Percentiles rank a stretch among this genome's conserved stretches.
Conservation (phyloP, 2,888 invertebrate genomes). For the Physocephala rufipes region DNA sequence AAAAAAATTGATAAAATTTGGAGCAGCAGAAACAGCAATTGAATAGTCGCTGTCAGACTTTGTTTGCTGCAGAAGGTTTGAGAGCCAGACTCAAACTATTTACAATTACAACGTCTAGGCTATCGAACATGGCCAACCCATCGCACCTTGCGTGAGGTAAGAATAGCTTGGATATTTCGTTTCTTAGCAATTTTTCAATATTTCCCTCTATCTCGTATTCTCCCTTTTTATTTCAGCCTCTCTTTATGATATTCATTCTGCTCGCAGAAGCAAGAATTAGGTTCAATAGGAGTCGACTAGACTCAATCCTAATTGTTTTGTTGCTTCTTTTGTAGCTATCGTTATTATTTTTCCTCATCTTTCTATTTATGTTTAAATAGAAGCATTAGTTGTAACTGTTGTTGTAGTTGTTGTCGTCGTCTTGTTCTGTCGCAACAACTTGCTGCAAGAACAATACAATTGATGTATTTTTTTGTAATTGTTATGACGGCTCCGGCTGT, state of each 20-base stretch:
- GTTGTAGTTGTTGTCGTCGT: not conserved
- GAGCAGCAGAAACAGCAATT: not conserved
- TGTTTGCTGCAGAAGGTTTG: not conserved
- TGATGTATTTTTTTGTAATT: slow-evolving; percentile 24
- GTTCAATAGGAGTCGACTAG: too few species aligned
- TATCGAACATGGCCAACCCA: not conserved
- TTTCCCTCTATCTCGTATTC: too few species aligned
- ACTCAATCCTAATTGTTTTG: too few species aligned
- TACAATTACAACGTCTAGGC: not conserved
- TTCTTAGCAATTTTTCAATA: not conserved
- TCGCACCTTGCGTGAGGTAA: slow-evolving; percentile 29
- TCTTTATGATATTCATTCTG: too few species aligned
- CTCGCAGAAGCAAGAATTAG: too few species aligned
- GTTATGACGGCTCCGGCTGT: slow-evolving; percentile 9
- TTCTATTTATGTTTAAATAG: too few species aligned
- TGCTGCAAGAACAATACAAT: slow-evolving; percentile 29
- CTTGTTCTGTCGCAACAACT: not conserved
- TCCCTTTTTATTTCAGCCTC: not conserved
- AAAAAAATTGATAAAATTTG: slow-evolving; percentile 25
- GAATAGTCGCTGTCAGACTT: slow-evolving; percentile 5
- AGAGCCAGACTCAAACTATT: not conserved
- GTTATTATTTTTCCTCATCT: too few species aligned
- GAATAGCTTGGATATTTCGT: not conserved
- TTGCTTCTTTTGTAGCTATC: too few species aligned
- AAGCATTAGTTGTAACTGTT: too few species aligned